phyloP scores from a whole-genome alignment of 2,797 vertebrate species.

The Miichthys miiuy region DNA sequence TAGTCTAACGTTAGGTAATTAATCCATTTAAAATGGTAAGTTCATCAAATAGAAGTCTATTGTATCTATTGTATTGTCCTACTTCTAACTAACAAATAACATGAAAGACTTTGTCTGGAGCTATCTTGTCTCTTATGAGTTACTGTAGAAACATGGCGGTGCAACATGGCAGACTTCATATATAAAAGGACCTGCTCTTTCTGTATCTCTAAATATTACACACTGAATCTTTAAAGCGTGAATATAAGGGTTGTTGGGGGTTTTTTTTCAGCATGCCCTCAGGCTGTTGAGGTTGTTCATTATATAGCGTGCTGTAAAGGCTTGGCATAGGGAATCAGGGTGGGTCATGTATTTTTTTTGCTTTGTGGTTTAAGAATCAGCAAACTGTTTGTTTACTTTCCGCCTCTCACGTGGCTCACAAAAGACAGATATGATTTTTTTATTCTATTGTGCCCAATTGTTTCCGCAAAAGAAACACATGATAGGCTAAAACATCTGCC shows the following conservation, averaged over 20 bases:
- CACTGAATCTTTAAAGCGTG: neutral
- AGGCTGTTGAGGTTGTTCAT: conserved; percentile 47
- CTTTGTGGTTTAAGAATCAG: conserved; percentile 53
- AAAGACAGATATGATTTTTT: conserved; percentile 49
- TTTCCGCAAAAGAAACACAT: conserved; percentile 25
- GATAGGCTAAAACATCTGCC: conserved; percentile 18
- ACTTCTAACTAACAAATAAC: too few species aligned
- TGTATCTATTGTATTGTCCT: too few species aligned
- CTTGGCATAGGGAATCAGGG: conserved; percentile 23
- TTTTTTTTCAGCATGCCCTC: conserved; percentile 27
- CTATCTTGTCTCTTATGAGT: too few species aligned
- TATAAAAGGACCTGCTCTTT: too few species aligned
- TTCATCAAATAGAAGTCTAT: too few species aligned
- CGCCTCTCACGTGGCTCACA: conserved; percentile 23
- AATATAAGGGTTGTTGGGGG: conserved; percentile 6
- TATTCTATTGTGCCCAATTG: neutral
- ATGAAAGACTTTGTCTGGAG: too few species aligned
- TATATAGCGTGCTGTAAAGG: conserved; percentile 34
- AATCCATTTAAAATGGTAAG: too few species aligned
- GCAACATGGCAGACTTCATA: too few species aligned
- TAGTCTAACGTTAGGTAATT: too few species aligned
- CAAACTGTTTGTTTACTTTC: conserved; percentile 51
- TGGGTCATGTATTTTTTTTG: conserved; percentile 49
- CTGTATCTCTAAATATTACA: too few species aligned
- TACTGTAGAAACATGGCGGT: too few species aligned